Conservation (phyloP, 1,140 invertebrate genomes). For the Triops longicaudatus region DNA sequence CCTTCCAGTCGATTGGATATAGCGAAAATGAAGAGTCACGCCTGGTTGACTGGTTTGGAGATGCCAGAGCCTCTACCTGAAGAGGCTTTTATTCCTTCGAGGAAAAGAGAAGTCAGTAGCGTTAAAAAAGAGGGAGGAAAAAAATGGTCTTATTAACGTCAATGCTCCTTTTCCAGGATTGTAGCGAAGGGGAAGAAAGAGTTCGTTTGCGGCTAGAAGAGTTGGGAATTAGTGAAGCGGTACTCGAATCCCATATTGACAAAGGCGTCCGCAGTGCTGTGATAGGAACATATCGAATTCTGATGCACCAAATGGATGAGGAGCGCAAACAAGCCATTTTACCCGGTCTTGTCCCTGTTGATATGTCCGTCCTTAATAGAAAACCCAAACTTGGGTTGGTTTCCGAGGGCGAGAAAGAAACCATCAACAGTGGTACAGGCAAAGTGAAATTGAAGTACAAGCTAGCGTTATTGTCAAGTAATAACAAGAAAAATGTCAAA, state of each 20-base stretch:
- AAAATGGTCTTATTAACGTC: not conserved
- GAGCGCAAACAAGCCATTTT: constrained; percentile 3
- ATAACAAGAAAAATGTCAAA: not conserved
- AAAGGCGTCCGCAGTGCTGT: constrained; percentile 46
- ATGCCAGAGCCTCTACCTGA: constrained; percentile 15
- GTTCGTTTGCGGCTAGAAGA: constrained; percentile 40
- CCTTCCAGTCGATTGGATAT: constrained; percentile 45
- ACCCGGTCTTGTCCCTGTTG: not conserved
- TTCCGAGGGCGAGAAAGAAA: not conserved
- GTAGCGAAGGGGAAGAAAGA: constrained; percentile 37
- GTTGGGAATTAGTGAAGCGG: constrained; percentile 47
- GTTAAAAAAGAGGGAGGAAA: not conserved
- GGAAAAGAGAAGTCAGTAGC: not conserved
- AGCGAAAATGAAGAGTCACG: constrained; percentile 42
- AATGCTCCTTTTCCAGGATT: constrained; percentile 21
- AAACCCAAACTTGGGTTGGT: not conserved
- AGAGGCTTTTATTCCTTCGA: constrained; percentile 9
- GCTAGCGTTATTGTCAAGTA: not conserved
- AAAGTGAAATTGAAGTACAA: constrained; percentile 1
- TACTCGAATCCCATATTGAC: constrained; percentile 41
- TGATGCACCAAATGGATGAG: constrained; percentile 40
- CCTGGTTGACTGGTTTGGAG: constrained; percentile 43
- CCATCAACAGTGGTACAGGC: not conserved
- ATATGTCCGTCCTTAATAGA: not conserved
- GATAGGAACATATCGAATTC: constrained; percentile 52